Percentiles rank a stretch among this genome's conserved stretches.
Conservation (phyloP, 2,888 invertebrate genomes). For the Ceramica pisi region DNA sequence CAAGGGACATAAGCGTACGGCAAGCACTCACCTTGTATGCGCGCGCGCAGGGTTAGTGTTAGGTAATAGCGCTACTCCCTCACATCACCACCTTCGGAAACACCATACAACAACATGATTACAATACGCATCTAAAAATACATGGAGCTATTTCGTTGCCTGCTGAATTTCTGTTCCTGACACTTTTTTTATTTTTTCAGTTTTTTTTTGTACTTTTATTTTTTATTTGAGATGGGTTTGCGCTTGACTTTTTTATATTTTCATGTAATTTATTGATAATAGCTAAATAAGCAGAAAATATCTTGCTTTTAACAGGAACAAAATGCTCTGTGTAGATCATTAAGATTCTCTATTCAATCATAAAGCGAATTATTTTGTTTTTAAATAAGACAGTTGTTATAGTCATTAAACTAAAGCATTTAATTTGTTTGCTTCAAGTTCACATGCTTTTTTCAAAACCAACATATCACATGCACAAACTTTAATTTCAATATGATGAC, state of each 20-base stretch:
- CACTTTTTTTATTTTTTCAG: too few relatives aligned
- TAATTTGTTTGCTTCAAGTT: slow-evolving; percentile 3
- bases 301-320: not conserved
- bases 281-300: too few relatives aligned
- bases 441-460: slow-evolving; percentile 42
- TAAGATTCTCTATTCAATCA: not conserved
- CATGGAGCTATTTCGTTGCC: not conserved
- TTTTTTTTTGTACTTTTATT: too few relatives aligned
- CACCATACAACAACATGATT: slow-evolving; percentile 69
- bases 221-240: too few relatives aligned
- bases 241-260: too few relatives aligned
- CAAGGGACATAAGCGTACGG: slow-evolving; percentile 58
- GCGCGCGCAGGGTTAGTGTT: slow-evolving; percentile 82
- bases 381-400: slow-evolving; percentile 24
- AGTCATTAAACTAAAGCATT: slow-evolving; percentile 32
- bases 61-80: slow-evolving; percentile 81
- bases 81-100: slow-evolving; percentile 88
- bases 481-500: not conserved
- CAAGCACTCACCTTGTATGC: slow-evolving; percentile 86
- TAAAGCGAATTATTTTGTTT: not conserved
- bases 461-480: slow-evolving; percentile 45
- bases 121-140: not conserved
- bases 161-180: too few relatives aligned
- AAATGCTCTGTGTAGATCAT: not conserved
- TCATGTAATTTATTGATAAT: too few relatives aligned